Evolutionary conservation across 2,797 vertebrate species (phyloP).

Genomic region (Simalia tracyae): DNA sequence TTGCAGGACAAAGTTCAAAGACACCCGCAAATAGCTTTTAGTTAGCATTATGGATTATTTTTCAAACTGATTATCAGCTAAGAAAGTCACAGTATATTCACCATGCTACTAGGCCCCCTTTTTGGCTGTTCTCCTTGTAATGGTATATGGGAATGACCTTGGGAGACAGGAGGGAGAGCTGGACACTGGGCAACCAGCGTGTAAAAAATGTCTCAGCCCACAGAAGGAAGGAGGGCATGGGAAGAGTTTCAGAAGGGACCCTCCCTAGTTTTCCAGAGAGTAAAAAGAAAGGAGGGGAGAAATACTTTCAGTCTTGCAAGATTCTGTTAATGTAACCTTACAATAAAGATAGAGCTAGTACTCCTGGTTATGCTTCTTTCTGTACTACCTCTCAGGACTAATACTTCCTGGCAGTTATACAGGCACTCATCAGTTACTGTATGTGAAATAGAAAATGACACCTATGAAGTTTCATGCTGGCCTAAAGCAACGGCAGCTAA

Average conservation of each 20-base stretch:
- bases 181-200: too few species aligned
- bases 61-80: not conserved
- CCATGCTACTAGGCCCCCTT: not conserved
- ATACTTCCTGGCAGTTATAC: not conserved
- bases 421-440: not conserved
- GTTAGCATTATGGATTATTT: not conserved
- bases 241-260: too few species aligned
- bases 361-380: not conserved
- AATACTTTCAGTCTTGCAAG: too few species aligned
- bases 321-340: not conserved
- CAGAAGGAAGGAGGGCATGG: too few species aligned
- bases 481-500: conserved; percentile 1
- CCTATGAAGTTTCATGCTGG: not conserved
- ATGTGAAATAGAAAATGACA: not conserved
- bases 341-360: not conserved
- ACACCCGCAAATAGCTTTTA: not conserved
- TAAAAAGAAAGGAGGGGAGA: too few species aligned
- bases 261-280: too few species aligned
- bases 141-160: too few species aligned
- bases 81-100: not conserved
- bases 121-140: not conserved
- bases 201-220: too few species aligned
- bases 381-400: not conserved
- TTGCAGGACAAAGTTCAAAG: not conserved
- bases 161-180: too few species aligned